Base-by-base conservation (phyloP, 2,888 invertebrate genomes). In the Caenorhabditis plicata region DNA sequence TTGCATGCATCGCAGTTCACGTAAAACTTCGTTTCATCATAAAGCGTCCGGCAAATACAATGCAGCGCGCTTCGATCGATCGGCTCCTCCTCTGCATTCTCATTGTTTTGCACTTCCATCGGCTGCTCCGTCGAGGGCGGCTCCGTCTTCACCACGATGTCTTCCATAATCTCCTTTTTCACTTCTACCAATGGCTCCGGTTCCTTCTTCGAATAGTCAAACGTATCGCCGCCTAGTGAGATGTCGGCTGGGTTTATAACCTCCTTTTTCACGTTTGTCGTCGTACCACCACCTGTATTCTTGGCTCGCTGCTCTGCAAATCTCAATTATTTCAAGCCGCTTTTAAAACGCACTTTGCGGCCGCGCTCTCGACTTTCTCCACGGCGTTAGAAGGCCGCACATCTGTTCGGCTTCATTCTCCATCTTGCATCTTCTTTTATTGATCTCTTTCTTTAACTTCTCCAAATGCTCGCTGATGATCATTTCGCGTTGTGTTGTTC, bases 1-100 rank as follows among this genome's bases (percentile, higher is more conserved):
- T 90, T 91, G 83, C 96, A 98, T 78, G 92, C 85, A 84, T 95
- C 94, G 84, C 98, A 98, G 56, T 92, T 93, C 68, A 98, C 91
- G 83, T 95, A 96, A 11, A n/a, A 61, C 61, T 54, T 58, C 8
- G 32, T 43, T 4, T 54, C 43, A 45, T 73, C 66, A 52, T 60
- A 73, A 8, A 52, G 39, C 33, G 53, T 53, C 20, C 54, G 55
- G 31, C 73, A 73, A 9, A 66, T 43, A 41, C 73, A 73, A 36
- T 71, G 68, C 9, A 47, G 19, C 1, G 38, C 35, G 15, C 36
- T 42, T 15, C 50, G 45, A 38, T 63, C 58, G 19, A 39, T 42
- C 13, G 5, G n/a, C n/a, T n/a, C n/a, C n/a, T n/a, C n/a, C n/a
- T n/a, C 54, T 53, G 31, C 73, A 73, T 8, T 64, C 44, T 40